phyloP scores from a whole-genome alignment of 92 coral and sea anemone genomes.

The Siderastrea radians region DNA sequence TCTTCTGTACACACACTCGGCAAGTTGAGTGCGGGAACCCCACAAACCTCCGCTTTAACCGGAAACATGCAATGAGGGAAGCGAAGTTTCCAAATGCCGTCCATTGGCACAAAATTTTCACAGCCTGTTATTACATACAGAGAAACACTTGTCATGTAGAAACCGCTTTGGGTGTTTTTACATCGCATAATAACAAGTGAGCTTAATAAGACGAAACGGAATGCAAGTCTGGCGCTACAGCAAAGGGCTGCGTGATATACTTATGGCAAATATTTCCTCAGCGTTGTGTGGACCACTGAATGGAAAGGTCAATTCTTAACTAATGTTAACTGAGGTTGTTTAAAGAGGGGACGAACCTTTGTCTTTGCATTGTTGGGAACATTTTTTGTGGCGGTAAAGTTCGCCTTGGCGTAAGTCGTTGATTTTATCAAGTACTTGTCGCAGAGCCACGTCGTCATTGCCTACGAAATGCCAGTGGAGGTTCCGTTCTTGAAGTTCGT shows the following conservation, averaged over 20 bases:
- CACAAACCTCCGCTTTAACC: conserved; percentile 45
- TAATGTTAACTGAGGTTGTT: no score
- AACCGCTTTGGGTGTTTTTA: no score
- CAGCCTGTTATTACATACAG: conserved; percentile 9
- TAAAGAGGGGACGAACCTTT: not conserved
- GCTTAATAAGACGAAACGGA: no score
- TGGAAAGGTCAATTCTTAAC: no score
- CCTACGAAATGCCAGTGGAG: conserved; percentile 16
- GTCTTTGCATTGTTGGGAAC: not conserved
- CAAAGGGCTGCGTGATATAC: no score
- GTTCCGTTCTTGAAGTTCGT: conserved; percentile 2
- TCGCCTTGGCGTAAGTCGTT: not conserved
- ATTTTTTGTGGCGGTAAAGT: not conserved
- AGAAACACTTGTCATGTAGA: no score
- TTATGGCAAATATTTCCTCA: no score
- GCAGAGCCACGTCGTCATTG: not conserved
- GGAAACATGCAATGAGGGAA: conserved; percentile 64
- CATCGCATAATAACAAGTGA: no score
- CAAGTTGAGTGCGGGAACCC: conserved; percentile 34
- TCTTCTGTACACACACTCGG: conserved; percentile 48
- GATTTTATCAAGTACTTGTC: not conserved
- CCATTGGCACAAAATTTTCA: conserved; percentile 19
- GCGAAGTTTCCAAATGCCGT: conserved; percentile 61
- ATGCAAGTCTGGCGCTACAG: no score
- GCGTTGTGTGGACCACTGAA: no score